Base-by-base conservation (phyloP, 2,113 vertebrate genomes). In the Stomatorhinus ivindoensis region DNA sequence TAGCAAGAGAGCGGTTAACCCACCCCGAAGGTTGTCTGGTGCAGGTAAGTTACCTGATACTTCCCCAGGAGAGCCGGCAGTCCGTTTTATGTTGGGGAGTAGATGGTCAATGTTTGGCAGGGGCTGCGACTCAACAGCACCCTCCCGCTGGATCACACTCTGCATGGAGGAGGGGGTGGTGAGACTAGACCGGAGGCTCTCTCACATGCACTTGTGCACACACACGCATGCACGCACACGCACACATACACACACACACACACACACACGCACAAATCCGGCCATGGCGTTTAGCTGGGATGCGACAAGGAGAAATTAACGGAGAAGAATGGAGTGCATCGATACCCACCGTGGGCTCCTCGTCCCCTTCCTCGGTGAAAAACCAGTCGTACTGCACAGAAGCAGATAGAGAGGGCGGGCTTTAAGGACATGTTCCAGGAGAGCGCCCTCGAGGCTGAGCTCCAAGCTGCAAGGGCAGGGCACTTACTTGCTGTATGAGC, bases 21-120 rank as follows among this genome's bases (percentile, higher is more conserved):
- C 95, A 92, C 94, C 93, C 91, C 92, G 88, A 90, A 92, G 94
- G 53, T 4, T 91, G 88, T 90, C 91, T 89, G 93, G 92, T 94
- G 92, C 92, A 88, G 95, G 93, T 55, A 83, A 69, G 97, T 99
- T 99, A 99, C 98, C 98, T 98, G 98, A 99, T 93, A 98, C 97
- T 95, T 99, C 98, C 94, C 98, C 98, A 89, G 97, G 98, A 90
- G 97, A 95, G 31, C 95, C 91, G 91, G 95, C 96, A 15, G 98
- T 98, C 90, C 98, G 97, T 93, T 98, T 98, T 94, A 99, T 99
- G 97, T 99, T 99, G 96, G 97, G 97, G 94, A 99, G 98, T 95
- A 99, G 97, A 94, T 99, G 98, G 96, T 99, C 98, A 95, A 99
- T 99, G 97, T 99, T 99, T 93, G 98, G 98, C 94, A 99, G 95